Evolutionary conservation across 2,797 vertebrate species (phyloP).

Genomic region (Oophaga sylvatica): DNA sequence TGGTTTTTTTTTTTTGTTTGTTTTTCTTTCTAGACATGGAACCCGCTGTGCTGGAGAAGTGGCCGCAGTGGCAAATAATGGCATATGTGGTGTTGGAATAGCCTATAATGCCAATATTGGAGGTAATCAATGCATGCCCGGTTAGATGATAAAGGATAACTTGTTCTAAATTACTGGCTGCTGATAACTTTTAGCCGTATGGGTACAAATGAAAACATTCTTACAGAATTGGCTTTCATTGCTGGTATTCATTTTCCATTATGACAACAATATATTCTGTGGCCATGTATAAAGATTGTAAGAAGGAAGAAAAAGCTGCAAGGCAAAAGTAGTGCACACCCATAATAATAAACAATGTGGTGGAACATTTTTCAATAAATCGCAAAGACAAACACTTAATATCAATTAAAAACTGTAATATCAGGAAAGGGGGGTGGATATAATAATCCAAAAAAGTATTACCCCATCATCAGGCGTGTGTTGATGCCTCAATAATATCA

Average conservation of each 20-base stretch:
- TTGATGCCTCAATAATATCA: no score
- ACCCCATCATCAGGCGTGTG: no score
- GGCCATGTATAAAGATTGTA: background rate
- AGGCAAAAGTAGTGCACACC: no score
- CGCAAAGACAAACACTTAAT: no score
- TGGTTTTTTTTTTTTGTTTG: background rate
- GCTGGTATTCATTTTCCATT: background rate
- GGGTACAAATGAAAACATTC: background rate
- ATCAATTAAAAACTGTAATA: no score
- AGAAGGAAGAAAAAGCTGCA: background rate
- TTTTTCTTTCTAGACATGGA: slow-evolving; percentile 80
- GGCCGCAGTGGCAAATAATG: slow-evolving; percentile 91
- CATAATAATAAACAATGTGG: no score
- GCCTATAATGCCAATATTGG: slow-evolving; percentile 92
- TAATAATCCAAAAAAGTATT: no score
- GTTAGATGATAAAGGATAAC: background rate
- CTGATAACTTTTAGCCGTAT: background rate
- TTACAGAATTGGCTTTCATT: background rate
- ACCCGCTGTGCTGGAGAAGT: slow-evolving; percentile 95
- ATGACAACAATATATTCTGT: background rate
- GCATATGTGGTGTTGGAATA: slow-evolving; percentile 93
- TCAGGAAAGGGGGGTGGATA: no score
- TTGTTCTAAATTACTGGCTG: background rate
- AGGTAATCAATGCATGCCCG: slow-evolving; percentile 63
- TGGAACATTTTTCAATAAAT: no score